Percentiles rank a stretch among this genome's conserved stretches.
phyloP scores from a whole-genome alignment of 2,113 vertebrate genomes.

The Euleptes europaea region DNA sequence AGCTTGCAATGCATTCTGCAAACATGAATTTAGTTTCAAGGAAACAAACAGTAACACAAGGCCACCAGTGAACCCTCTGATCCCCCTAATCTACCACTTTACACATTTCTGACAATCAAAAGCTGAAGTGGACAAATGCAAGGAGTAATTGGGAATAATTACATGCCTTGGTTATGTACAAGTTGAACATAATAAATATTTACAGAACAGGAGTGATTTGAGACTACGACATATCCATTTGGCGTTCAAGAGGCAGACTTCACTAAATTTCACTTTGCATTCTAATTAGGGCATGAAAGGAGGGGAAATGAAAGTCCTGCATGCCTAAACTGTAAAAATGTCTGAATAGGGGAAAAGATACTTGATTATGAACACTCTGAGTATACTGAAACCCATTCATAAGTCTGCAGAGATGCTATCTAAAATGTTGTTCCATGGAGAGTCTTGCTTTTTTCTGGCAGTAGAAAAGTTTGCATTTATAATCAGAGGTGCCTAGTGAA shows the following conservation, averaged over 20 bases:
- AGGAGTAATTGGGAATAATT: conserved; percentile 63
- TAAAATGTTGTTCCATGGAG: conserved; percentile 38
- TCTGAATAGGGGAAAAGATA: not conserved
- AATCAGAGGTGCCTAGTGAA: conserved; percentile 3
- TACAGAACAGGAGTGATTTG: conserved; percentile 59
- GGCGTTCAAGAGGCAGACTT: conserved; percentile 28
- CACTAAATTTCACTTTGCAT: conserved; percentile 50
- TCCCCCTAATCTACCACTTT: conserved; percentile 43
- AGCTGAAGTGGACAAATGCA: conserved; percentile 16
- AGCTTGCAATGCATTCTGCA: conserved; percentile 33
- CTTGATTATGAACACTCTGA: conserved; percentile 24
- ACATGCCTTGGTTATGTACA: conserved; percentile 57
- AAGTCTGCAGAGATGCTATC: conserved; percentile 43
- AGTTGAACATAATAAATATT: conserved; percentile 66
- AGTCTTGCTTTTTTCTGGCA: conserved; percentile 51
- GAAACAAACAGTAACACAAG: not conserved
- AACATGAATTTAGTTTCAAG: conserved; percentile 47
- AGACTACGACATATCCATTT: conserved; percentile 44
- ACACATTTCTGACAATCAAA: conserved; percentile 22
- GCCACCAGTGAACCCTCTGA: conserved; percentile 40
- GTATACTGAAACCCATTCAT: conserved; percentile 24
- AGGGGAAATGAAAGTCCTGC: conserved; percentile 33
- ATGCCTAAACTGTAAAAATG: conserved; percentile 23
- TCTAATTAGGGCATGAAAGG: conserved; percentile 40
- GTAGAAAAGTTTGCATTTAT: conserved; percentile 50